Conservation (phyloP, 1,140 invertebrate genomes). For the Drosophila saltans region DNA sequence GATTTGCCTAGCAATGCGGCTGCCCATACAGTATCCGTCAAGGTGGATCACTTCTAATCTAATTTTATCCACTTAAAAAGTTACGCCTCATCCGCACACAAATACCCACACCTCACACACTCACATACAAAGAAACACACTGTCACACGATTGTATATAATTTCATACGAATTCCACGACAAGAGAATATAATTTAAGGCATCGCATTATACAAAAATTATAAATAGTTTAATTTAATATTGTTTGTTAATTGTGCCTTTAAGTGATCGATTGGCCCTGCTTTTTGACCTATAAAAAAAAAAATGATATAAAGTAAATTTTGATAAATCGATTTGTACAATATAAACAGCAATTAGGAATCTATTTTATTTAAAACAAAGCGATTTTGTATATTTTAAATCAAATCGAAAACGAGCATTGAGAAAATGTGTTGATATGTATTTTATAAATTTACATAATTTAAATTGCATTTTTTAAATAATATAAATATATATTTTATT, state of each 20-base stretch:
- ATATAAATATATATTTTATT: conserved; percentile 43
- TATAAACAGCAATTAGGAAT: conserved; percentile 40
- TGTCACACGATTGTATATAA: conserved; percentile 65
- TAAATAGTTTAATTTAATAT: conserved; percentile 63
- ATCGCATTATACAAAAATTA: conserved; percentile 55
- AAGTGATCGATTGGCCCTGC: conserved; percentile 70
- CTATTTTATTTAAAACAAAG: conserved; percentile 43
- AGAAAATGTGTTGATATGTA: conserved; percentile 42
- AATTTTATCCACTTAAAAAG: conserved; percentile 20
- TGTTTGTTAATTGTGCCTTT: conserved; percentile 80
- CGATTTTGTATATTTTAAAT: conserved; percentile 68
- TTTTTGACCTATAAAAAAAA: conserved; percentile 48
- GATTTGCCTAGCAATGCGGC: conserved; percentile 90
- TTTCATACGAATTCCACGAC: conserved; percentile 61
- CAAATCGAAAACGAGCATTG: background rate
- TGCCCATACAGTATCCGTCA: conserved; percentile 92
- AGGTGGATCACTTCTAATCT: conserved; percentile 93
- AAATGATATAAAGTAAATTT: conserved; percentile 28
- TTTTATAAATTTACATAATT: conserved; percentile 59
- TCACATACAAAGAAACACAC: background rate
- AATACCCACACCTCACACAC: background rate
- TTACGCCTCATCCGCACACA: conserved; percentile 36
- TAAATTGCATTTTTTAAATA: conserved; percentile 47
- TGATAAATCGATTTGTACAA: conserved; percentile 55
- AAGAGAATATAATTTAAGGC: conserved; percentile 40